Conservation (phyloP, 2,113 vertebrate genomes). For the Cervus canadensis region DNA sequence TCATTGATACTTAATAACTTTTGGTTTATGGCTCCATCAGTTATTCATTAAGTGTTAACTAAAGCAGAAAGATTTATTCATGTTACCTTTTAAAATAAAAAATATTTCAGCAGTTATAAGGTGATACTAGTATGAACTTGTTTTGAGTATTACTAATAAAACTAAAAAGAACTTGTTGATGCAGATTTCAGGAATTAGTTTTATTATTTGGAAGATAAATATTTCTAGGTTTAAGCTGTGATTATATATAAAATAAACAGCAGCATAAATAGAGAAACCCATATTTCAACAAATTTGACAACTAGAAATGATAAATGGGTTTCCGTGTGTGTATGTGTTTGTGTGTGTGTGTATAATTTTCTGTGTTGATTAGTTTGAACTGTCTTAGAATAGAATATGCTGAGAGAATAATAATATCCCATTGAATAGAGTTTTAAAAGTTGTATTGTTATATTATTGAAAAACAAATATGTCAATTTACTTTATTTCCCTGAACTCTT, state of each 20-base stretch:
- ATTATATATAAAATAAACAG: constrained; percentile 9
- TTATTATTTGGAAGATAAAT: constrained; percentile 30
- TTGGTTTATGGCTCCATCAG: not conserved
- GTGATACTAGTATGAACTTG: not conserved
- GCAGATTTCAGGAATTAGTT: not conserved
- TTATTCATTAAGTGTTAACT: not conserved
- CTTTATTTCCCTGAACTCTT: not conserved
- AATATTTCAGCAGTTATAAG: not conserved
- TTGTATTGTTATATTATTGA: constrained; percentile 43
- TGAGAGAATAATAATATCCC: constrained; percentile 46
- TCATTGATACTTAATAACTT: constrained; percentile 7
- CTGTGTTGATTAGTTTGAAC: constrained; percentile 67
- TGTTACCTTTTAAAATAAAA: not conserved
- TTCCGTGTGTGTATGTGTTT: constrained; percentile 32
- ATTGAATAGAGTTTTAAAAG: constrained; percentile 58
- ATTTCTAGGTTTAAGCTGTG: constrained; percentile 1
- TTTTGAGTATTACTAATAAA: constrained; percentile 20
- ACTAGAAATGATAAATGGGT: constrained; percentile 63
- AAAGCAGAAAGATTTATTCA: not conserved
- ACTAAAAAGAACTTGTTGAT: not conserved
- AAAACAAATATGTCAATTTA: constrained; percentile 7
- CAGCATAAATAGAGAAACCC: not conserved
- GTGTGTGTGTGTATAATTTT: constrained; percentile 63
- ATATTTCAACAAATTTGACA: constrained; percentile 46
- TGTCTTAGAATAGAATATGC: constrained; percentile 57